Conservation (phyloP, 2,888 invertebrate genomes). For the Dolomedes plantarius region DNA sequence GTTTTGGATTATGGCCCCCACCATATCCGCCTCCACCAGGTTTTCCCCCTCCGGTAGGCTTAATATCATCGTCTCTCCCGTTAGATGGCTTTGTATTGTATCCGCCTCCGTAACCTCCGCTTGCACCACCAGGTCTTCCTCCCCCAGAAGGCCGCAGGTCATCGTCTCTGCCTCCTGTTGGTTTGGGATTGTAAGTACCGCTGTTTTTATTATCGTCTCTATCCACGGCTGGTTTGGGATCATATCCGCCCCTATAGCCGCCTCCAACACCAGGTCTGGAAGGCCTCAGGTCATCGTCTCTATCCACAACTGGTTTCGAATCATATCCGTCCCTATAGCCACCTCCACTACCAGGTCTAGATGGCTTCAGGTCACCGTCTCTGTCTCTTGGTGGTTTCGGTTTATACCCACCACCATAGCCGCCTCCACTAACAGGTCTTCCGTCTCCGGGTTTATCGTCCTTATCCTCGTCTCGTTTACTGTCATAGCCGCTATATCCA, state of each 20-base stretch:
- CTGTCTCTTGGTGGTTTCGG: conserved; percentile 15
- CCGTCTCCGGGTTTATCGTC: conserved; percentile 10
- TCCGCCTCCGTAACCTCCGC: background rate
- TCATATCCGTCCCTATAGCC: conserved; percentile 36
- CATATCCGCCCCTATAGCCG: background rate
- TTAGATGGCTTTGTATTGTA: conserved; percentile 30
- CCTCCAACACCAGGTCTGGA: background rate
- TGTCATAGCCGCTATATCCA: conserved; percentile 1
- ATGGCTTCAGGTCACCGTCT: background rate
- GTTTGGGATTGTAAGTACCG: conserved; percentile 25
- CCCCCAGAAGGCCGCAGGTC: background rate
- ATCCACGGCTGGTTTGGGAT: background rate
- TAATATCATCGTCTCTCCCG: conserved; percentile 16
- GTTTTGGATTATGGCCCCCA: conserved; percentile 25
- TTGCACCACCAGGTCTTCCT: conserved; percentile 9
- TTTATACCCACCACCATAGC: conserved; percentile 1
- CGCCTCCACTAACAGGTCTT: background rate
- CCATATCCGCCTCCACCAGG: conserved; percentile 7
- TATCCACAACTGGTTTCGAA: conserved; percentile 2
- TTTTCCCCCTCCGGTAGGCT: conserved; percentile 18
- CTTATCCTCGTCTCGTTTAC: conserved; percentile 10
- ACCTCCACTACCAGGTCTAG: background rate
- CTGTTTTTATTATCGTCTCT: background rate
- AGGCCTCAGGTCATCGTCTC: background rate
- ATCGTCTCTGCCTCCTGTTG: conserved; percentile 13